These are phyloP conservation scores for Dryoscopus gambensis DNA, from an alignment of 2,113 vertebrate genomes.

Conservation along the genomic window DNA sequence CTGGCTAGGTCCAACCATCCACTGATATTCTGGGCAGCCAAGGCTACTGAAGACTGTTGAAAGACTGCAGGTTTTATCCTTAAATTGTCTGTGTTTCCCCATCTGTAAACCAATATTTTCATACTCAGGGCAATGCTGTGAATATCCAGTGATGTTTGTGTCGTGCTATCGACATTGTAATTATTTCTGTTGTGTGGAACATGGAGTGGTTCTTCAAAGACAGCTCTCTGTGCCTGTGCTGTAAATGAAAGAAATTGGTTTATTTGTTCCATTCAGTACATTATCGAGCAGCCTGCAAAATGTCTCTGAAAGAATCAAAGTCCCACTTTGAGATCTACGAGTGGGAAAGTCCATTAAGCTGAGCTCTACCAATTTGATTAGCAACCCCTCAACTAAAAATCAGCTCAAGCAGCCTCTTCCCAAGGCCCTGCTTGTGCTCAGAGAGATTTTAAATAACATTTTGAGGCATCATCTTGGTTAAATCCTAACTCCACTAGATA, in stretches of 20 bases:
- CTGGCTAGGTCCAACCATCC: not conserved
- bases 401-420: not conserved
- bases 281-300: conserved; percentile 59
- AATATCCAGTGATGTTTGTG: not conserved
- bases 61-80: not conserved
- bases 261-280: conserved; percentile 34
- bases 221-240: conserved; percentile 25
- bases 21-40: not conserved
- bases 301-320: conserved; percentile 70
- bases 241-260: conserved; percentile 63
- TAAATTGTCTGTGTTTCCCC: not conserved
- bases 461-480: not conserved
- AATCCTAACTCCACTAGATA: not conserved
- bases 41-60: not conserved
- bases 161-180: not conserved
- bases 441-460: not conserved
- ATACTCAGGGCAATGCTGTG: not conserved
- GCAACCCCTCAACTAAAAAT: conserved; percentile 29
- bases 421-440: not conserved
- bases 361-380: conserved; percentile 58
- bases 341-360: conserved; percentile 56
- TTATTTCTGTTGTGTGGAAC: conserved; percentile 26
- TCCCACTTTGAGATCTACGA: conserved; percentile 47
- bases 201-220: conserved; percentile 58
- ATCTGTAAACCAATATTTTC: not conserved